Percentiles rank a stretch among this genome's conserved stretches.
Evolutionary conservation across 2,888 invertebrate species (phyloP).

Genomic region (Eustalomyia histrio): DNA sequence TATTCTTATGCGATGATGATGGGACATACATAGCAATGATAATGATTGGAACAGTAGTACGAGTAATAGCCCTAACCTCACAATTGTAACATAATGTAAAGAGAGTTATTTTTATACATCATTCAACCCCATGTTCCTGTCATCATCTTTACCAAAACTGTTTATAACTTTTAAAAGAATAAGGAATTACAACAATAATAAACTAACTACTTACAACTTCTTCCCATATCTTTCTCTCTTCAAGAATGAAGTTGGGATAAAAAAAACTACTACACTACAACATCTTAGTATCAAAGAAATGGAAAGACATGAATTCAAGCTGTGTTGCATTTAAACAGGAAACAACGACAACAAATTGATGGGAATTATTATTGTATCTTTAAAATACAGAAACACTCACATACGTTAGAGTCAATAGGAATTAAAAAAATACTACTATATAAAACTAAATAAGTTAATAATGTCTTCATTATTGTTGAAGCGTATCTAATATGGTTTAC

Average conservation of each 20-base stretch:
- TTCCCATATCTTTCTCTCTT: constrained; percentile 14
- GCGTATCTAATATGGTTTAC: constrained; percentile 77
- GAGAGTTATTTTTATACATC: neutral
- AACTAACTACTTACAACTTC: constrained; percentile 42
- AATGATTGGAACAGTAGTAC: constrained; percentile 50
- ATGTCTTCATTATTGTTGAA: constrained; percentile 77
- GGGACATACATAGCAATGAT: constrained; percentile 20
- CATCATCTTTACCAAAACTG: constrained; percentile 55
- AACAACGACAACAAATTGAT: constrained; percentile 66
- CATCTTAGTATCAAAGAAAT: constrained; percentile 30
- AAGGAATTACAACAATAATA: constrained; percentile 5
- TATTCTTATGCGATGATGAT: constrained; percentile 16
- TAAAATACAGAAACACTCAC: neutral
- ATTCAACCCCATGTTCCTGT: constrained; percentile 48
- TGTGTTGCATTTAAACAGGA: constrained; percentile 63
- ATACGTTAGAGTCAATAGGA: constrained; percentile 46
- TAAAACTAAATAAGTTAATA: constrained; percentile 74
- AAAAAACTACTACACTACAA: constrained; percentile 32
- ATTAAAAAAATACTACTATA: constrained; percentile 52
- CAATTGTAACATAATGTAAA: constrained; percentile 34
- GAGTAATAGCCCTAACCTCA: constrained; percentile 48
- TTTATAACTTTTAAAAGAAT: constrained; percentile 37
- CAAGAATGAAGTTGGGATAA: constrained; percentile 32
- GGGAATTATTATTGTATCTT: constrained; percentile 59
- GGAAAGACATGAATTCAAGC: constrained; percentile 59